These are phyloP conservation scores for Brachionus calyciflorus DNA, from an alignment of 1,140 invertebrate genomes.

Conservation along the genomic window DNA sequence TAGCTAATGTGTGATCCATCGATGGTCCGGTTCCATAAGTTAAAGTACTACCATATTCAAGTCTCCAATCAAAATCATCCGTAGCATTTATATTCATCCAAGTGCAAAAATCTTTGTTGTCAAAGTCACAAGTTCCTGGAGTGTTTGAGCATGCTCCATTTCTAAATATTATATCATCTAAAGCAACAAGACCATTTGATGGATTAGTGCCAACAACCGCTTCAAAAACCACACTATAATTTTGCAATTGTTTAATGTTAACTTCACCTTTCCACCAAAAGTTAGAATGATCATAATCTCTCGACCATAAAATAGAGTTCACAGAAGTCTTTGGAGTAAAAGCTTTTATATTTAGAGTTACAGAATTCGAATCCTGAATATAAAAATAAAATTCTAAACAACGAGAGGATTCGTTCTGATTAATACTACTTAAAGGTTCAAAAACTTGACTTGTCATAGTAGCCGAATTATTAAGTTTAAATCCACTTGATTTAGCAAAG, in stretches of 20 bases:
- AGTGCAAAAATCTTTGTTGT: constrained; percentile 44
- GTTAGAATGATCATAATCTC: constrained; percentile 21
- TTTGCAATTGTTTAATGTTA: background rate
- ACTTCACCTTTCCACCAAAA: constrained; percentile 43
- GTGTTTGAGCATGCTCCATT: constrained; percentile 5
- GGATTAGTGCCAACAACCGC: constrained; percentile 5
- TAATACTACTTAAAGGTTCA: background rate
- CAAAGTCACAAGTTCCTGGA: constrained; percentile 19
- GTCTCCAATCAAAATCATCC: constrained; percentile 54
- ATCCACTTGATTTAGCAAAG: background rate
- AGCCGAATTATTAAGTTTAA: constrained; percentile 33
- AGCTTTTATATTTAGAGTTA: constrained; percentile 36
- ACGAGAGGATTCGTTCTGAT: background rate
- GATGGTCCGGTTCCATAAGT: constrained; percentile 57
- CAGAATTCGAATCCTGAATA: background rate
- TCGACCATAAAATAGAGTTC: background rate
- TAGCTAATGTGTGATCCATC: constrained; percentile 65
- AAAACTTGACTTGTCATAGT: background rate
- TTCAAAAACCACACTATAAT: constrained; percentile 39
- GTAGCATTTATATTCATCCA: constrained; percentile 32
- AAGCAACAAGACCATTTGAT: constrained; percentile 34
- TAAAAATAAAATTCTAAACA: constrained; percentile 46
- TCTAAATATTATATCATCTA: constrained; percentile 36
- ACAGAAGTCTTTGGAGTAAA: background rate
- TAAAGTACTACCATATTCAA: constrained; percentile 49